Evolutionary conservation across 2,888 invertebrate species (phyloP), one percentile per base, ranked within the genome.

Genomic region (Antheraea assamensis): DNA sequence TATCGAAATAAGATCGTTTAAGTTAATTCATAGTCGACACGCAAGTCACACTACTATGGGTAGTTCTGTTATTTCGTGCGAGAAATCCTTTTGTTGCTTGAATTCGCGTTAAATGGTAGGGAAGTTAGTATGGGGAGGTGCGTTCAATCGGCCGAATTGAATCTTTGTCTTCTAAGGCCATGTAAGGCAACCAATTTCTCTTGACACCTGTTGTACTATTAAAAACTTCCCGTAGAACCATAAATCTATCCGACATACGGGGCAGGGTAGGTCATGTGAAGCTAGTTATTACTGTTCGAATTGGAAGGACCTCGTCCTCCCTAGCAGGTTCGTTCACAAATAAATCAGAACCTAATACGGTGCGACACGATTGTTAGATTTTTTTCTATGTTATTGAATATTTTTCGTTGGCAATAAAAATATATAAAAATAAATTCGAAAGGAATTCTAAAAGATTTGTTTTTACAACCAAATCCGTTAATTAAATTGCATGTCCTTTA

Each of bases 21-120:
- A 61, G n/a, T 49, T 21, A 71, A 71, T 66, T 49, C 24, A 76
- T 73, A 82, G 77, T 86, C 81, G 78, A 81, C 83, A 86, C 86
- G 85, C 83, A 79, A 83, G 83, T 81, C 83, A 83, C 83, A 83
- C 77, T 83, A 85, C 87, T 85, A 90, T 91, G 88, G 89, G 86
- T 92, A 93, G 92, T 92, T 93, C 91, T 91, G 93, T 93, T 94
- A 93, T 93, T 94, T 93, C 92, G 86, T 93, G 90, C 92, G 90
- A 85, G 88, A 90, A 87, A 88, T 90, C 87, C 90, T 92, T 90
- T 94, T 94, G 93, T 94, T 92, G 94, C 91, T 85, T 88, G 90
- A 88, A 91, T 93, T 88, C 92, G 88, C 89, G 93, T 93, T 92
- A 93, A 95, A 95, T 94, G 95, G 93, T 86, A 86, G 87, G 92